A percentile compares a stretch with the other conserved stretches of the same genome.
Conservation (phyloP, 30 jellyfish, hydroid and myxozoan genomes). For the Nemopilema nomurai region DNA sequence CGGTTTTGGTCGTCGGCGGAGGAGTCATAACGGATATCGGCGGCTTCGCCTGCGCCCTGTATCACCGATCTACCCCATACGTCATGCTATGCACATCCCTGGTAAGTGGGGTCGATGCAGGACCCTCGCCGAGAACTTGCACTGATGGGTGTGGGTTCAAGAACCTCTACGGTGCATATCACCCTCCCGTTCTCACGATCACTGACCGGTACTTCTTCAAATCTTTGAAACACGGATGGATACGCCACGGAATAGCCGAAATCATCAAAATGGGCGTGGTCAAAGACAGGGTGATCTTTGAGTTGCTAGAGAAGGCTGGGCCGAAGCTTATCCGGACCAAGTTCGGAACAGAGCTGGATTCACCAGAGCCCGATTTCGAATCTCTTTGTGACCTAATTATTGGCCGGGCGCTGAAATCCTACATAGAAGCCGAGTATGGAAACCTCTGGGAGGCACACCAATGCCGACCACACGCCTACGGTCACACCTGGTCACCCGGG, state of each 20-base stretch:
- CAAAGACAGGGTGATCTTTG: constrained; percentile 40
- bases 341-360: constrained; percentile 45
- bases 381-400: constrained; percentile 48
- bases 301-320: constrained; percentile 56
- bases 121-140: constrained; percentile 71
- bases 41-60: constrained; percentile 62
- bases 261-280: constrained; percentile 65
- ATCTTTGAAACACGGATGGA: constrained; percentile 54
- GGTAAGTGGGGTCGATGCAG: constrained; percentile 69
- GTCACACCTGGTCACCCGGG: constrained; percentile 75
- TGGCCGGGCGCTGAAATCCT: constrained; percentile 62
- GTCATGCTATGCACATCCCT: constrained; percentile 70
- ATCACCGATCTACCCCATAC: constrained; percentile 66
- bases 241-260: constrained; percentile 71
- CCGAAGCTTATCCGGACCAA: constrained; percentile 62
- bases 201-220: constrained; percentile 58
- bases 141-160: constrained; percentile 67
- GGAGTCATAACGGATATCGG: constrained; percentile 69
- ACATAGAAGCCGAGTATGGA: constrained; percentile 60
- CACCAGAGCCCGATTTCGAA: constrained; percentile 47
- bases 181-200: constrained; percentile 58
- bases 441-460: constrained; percentile 70
- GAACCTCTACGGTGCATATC: constrained; percentile 73
- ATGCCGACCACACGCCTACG: constrained; percentile 71
- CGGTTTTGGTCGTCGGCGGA: constrained; percentile 58